A percentile compares a stretch with the other conserved stretches of the same genome.
phyloP scores from a whole-genome alignment of 2,797 vertebrate species.

The Austrolebias charrua region DNA sequence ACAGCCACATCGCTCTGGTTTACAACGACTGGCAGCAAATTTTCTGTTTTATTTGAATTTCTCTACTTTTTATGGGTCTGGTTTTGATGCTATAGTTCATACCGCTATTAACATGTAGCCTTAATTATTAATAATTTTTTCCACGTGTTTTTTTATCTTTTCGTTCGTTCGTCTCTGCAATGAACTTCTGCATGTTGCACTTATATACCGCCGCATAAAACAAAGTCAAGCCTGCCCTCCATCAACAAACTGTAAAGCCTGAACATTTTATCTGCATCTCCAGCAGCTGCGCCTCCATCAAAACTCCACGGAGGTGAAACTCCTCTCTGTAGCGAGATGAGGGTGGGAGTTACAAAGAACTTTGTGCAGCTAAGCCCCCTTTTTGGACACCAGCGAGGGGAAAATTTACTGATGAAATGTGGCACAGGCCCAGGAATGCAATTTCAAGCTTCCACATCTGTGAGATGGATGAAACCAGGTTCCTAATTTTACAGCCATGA shows the following conservation, averaged over 20 bases:
- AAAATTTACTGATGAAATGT: constrained; percentile 93
- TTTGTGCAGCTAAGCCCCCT: constrained; percentile 35
- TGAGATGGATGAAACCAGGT: constrained; percentile 88
- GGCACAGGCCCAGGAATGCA: constrained; percentile 92
- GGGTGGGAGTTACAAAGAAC: constrained; percentile 19
- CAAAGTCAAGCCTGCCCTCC: too few relatives aligned
- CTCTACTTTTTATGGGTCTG: too few relatives aligned
- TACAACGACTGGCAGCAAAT: too few relatives aligned
- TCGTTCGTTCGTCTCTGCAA: background rate
- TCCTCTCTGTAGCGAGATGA: constrained; percentile 10
- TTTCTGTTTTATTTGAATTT: too few relatives aligned
- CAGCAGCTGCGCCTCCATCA: constrained; percentile 20
- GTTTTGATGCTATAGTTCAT: too few relatives aligned
- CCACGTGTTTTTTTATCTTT: background rate
- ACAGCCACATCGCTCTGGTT: background rate
- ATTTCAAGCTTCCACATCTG: constrained; percentile 95
- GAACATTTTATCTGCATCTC: constrained; percentile 11
- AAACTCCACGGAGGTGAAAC: constrained; percentile 9
- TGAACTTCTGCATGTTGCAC: background rate
- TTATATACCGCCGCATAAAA: too few relatives aligned
- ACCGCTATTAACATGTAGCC: too few relatives aligned
- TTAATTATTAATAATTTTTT: too few relatives aligned
- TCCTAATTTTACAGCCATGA: constrained; percentile 95
- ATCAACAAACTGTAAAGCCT: background rate
- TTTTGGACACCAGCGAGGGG: constrained; percentile 85